Base-by-base conservation (phyloP, 2,797 vertebrate species). In the Poeciliopsis turneri region DNA sequence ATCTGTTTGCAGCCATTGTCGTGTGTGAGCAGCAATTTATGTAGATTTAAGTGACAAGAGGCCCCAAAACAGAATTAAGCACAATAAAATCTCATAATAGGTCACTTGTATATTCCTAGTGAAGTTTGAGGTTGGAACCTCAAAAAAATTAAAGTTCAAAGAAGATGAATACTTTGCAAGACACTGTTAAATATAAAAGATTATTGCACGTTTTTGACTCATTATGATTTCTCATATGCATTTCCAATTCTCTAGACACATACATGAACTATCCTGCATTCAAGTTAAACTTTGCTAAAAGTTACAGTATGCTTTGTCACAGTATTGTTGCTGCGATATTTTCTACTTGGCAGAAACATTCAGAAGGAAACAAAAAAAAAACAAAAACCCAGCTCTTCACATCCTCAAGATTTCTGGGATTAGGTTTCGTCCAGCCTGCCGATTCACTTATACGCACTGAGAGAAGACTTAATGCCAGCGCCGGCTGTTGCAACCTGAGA, bases 361-460 rank as follows among this genome's bases (percentile, higher is more conserved):
- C 66, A 69, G 33, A 39, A 23, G 49, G 18, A 20, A 51, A 20
- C 6, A 51, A 8, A 5, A 45, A 6, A 33, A 13, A 13, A 51
- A 2, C 0, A 45, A 6, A 33, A 41, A 45, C 8, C 9, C 23
- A 18, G 0, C 41, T 61, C 41, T 74, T 74, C 30, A 47, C 28
- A 36, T 77, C 74, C 39, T 70, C n/a, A 78, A 46, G 49, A 69
- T 61, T 77, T 77, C 15, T 45, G 39, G 33, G 30, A n/a, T 3
- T 81, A 47, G 33, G 53, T 18, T 72, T 41, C n/a, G 11, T 46
- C 74, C 72, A 28, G 12, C 57, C 78, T 73, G 57, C 23, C 41
- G 74, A 74, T 85, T 85, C 41, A 83, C 79, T 79, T 59, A 80
- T 72, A 23, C 10, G 5, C 57, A n/a, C 36, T 18, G 41, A 51